Percentiles rank a stretch among this genome's conserved stretches.
Conservation (phyloP, 1,140 invertebrate genomes). For the Drosophila bifasciata region DNA sequence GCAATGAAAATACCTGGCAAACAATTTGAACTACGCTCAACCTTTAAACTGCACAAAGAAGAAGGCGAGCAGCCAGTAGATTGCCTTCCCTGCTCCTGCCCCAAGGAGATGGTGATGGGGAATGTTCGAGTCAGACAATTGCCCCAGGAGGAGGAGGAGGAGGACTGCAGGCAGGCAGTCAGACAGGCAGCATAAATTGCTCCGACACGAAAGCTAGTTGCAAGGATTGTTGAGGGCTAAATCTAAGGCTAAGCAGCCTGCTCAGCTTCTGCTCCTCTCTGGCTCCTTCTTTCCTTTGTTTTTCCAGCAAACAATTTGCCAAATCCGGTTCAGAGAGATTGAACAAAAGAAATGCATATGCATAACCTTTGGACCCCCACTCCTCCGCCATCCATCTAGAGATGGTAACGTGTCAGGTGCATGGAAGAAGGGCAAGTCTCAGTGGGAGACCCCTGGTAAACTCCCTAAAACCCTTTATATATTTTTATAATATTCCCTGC, state of each 20-base stretch:
- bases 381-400: neutral
- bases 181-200: slow-evolving; percentile 74
- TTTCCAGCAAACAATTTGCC: slow-evolving; percentile 70
- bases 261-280: slow-evolving; percentile 15
- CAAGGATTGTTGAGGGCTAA: slow-evolving; percentile 23
- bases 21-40: slow-evolving; percentile 76
- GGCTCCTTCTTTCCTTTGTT: slow-evolving; percentile 56
- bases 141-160: slow-evolving; percentile 21
- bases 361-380: slow-evolving; percentile 44
- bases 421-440: too few relatives aligned
- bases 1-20: slow-evolving; percentile 73
- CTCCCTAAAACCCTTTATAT: too few relatives aligned
- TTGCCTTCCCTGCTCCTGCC: slow-evolving; percentile 14
- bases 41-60: slow-evolving; percentile 67
- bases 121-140: slow-evolving; percentile 60
- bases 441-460: too few relatives aligned
- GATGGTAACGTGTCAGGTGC: neutral
- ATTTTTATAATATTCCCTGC: too few relatives aligned
- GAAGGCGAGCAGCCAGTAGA: slow-evolving; percentile 30
- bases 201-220: slow-evolving; percentile 41
- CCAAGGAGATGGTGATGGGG: neutral
- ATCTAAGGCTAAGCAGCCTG: slow-evolving; percentile 47
- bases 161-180: too few relatives aligned
- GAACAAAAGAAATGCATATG: slow-evolving; percentile 68
- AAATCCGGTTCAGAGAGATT: slow-evolving; percentile 67